Evolutionary conservation across 2,888 invertebrate species (phyloP).

Genomic region (Hirtodrosophila trivittata): DNA sequence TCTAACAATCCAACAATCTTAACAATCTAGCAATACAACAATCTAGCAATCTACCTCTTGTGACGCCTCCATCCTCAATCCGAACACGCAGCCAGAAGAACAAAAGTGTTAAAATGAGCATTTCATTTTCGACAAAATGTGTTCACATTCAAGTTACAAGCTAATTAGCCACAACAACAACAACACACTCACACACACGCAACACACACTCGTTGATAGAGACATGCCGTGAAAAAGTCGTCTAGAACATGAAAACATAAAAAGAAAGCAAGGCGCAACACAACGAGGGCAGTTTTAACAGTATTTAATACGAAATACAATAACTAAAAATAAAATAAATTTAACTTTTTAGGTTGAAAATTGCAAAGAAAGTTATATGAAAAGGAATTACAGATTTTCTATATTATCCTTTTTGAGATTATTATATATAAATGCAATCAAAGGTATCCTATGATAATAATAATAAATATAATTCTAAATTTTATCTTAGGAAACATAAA

Average conservation of each 20-base stretch:
- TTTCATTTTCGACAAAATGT: constrained; percentile 64
- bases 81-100: constrained; percentile 35
- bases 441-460: too few species aligned
- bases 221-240: constrained; percentile 30
- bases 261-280: constrained; percentile 50
- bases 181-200: constrained; percentile 6
- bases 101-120: constrained; percentile 74
- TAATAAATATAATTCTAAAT: too few species aligned
- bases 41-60: not conserved
- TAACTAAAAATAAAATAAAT: too few species aligned
- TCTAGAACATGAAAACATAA: constrained; percentile 59
- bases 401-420: too few species aligned
- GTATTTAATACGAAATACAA: not conserved
- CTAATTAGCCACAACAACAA: constrained; percentile 69
- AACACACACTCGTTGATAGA: constrained; percentile 2
- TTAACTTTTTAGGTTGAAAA: too few species aligned
- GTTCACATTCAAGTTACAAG: constrained; percentile 73
- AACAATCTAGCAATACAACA: not conserved
- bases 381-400: too few species aligned
- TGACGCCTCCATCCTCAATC: not conserved
- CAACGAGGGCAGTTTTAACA: constrained; percentile 26
- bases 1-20: not conserved
- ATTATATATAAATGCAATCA: too few species aligned
- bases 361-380: too few species aligned
- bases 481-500: too few species aligned